A percentile compares a stretch with the other conserved stretches of the same genome.
These are phyloP conservation scores for Drosophila asahinai DNA, from an alignment of 1,140 invertebrate genomes.

Conservation along the genomic window DNA sequence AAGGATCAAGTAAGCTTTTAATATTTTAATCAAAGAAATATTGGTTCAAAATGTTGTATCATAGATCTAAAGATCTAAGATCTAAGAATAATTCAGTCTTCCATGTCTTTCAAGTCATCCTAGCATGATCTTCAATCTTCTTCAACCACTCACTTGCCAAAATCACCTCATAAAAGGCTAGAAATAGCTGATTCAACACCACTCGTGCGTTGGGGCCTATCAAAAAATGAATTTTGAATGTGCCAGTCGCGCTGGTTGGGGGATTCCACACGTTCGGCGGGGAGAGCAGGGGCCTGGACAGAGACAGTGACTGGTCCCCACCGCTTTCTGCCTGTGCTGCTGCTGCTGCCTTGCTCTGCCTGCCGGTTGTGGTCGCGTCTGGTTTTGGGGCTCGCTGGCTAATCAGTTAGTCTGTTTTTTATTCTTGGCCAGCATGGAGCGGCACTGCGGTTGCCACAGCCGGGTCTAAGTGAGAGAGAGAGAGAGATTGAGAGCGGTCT, in stretches of 20 bases:
- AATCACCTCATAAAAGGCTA: not conserved
- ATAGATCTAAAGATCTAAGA: not conserved
- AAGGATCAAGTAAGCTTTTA: not conserved
- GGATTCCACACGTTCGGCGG: slow-evolving; percentile 43
- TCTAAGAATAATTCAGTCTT: no score
- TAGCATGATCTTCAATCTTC: not conserved
- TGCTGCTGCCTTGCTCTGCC: slow-evolving; percentile 7
- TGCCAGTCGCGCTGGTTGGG: slow-evolving; percentile 38
- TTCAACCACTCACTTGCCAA: not conserved
- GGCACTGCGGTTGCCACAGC: slow-evolving; percentile 26
- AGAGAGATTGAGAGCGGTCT: slow-evolving; percentile 12
- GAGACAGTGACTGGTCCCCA: slow-evolving; percentile 2
- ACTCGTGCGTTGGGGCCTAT: slow-evolving; percentile 3
- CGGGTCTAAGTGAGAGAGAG: slow-evolving; percentile 12
- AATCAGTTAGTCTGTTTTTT: slow-evolving; percentile 80
- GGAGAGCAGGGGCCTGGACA: not conserved
- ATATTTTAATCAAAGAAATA: no score
- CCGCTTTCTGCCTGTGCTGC: not conserved
- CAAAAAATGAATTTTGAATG: slow-evolving; percentile 61
- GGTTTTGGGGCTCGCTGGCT: slow-evolving; percentile 64
- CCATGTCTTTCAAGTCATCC: no score
- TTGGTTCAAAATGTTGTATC: no score
- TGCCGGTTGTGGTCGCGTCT: slow-evolving; percentile 48
- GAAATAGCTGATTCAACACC: slow-evolving; percentile 29
- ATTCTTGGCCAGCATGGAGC: slow-evolving; percentile 80